A percentile compares a stretch with the other conserved stretches of the same genome.
Evolutionary conservation across 2,797 vertebrate genomes (phyloP).

Genomic region (Picus viridis): DNA sequence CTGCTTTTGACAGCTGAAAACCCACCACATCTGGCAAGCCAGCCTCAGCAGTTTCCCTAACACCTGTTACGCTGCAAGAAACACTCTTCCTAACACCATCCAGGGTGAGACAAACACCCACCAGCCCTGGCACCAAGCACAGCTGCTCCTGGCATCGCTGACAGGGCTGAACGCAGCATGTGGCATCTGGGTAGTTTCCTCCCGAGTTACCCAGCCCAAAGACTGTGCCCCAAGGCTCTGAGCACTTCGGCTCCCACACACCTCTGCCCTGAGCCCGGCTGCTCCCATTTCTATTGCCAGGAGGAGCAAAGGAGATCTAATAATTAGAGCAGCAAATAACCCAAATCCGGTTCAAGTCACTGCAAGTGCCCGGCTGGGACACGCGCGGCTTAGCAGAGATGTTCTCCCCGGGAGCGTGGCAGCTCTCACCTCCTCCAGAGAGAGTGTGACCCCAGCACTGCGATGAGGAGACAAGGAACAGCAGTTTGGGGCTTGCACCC

Average conservation of each 20-base stretch:
- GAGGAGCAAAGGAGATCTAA: slow-evolving; percentile 47
- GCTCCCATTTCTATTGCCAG: slow-evolving; percentile 46
- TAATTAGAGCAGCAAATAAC: slow-evolving; percentile 79
- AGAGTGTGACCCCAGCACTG: rapidly evolving
- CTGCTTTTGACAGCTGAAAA: neutral
- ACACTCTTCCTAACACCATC: slow-evolving; percentile 39
- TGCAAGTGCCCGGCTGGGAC: slow-evolving; percentile 63
- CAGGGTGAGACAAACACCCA: slow-evolving; percentile 42
- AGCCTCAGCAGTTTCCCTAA: slow-evolving; percentile 52
- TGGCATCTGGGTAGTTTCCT: neutral
- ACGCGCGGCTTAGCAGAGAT: neutral
- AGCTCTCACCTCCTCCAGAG: neutral
- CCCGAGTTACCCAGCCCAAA: neutral
- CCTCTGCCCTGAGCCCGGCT: neutral
- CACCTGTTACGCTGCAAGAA: slow-evolving; percentile 71
- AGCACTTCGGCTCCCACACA: rapidly evolving
- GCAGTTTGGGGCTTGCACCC: neutral
- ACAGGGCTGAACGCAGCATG: rapidly evolving
- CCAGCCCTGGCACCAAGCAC: neutral
- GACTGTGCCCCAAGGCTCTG: rapidly evolving
- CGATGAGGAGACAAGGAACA: neutral
- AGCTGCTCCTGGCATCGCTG: neutral
- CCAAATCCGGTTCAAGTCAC: slow-evolving; percentile 72
- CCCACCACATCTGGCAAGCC: slow-evolving; percentile 45
- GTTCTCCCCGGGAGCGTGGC: neutral